Base-by-base conservation (phyloP, 1,140 invertebrate species). In the Sminthurinus signatus region DNA sequence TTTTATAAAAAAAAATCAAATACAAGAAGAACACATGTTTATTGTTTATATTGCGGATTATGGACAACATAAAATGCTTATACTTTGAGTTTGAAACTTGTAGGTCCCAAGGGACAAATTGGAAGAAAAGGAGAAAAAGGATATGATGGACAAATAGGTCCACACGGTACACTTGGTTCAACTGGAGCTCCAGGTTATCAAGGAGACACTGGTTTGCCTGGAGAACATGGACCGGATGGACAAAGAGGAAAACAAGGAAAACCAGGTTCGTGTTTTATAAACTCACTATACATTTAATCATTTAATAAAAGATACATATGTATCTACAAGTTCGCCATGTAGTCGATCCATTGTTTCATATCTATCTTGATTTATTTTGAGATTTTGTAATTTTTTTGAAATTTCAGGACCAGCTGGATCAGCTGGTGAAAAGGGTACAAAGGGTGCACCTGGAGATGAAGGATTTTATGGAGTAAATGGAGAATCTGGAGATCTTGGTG, bases 31-130 rank as follows among this genome's bases (percentile, higher is more conserved):
- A n/a, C n/a, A n/a, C n/a, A n/a, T n/a, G n/a, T n/a, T n/a, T n/a
- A n/a, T n/a, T n/a, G n/a, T n/a, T n/a, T n/a, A n/a, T n/a, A n/a
- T n/a, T n/a, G n/a, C n/a, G n/a, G n/a, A n/a, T n/a, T n/a, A n/a
- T n/a, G 43, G 3, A 42, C 58, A 21, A 19, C 39, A 1, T 48
- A 46, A 25, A 31, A n/a, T 31, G 50, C 23, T 15, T 39, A 19
- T 21, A 54, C 57, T 32, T 57, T 57, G 14, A 23, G 3, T 8
- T 17, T 4, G 23, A 29, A 5, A 27, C 19, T 8, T 14, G 66
- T 65, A 39, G 70, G 70, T 25, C 64, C 66, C n/a, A 67, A 66
- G 36, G 70, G 70, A 15, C 61, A 64, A n/a, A 59, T 65, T 32
- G 70, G 70, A 2, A 57, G 54, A 3, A 72, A 72, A 55, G 60